These are phyloP conservation scores for Cheilosia variabilis DNA, from an alignment of 2,888 invertebrate genomes.

Conservation along the genomic window DNA sequence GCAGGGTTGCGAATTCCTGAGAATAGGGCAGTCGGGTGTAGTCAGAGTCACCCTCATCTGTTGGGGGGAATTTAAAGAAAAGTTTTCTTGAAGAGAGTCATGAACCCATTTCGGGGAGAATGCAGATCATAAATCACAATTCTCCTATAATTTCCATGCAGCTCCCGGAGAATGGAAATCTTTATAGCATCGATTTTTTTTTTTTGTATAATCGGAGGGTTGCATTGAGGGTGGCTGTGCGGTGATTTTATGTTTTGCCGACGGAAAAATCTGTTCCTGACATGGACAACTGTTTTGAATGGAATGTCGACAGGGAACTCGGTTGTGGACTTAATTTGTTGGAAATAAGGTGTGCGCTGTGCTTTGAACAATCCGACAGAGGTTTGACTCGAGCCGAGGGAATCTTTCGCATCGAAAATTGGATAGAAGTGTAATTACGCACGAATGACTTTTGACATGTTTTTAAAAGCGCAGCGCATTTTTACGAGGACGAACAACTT, in stretches of 20 bases:
- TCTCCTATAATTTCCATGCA: slow-evolving; percentile 39
- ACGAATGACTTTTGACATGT: too few relatives aligned
- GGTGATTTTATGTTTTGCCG: slow-evolving; percentile 34
- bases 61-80: neutral
- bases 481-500: too few relatives aligned
- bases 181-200: slow-evolving; percentile 47
- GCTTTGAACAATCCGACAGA: neutral
- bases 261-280: slow-evolving; percentile 59
- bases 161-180: slow-evolving; percentile 11
- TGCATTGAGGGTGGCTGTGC: slow-evolving; percentile 25
- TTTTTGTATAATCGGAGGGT: neutral
- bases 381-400: neutral
- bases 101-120: slow-evolving; percentile 43
- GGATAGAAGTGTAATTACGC: too few relatives aligned
- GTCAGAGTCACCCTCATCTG: neutral
- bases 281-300: slow-evolving; percentile 50
- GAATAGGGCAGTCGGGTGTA: neutral
- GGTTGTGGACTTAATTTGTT: slow-evolving; percentile 50
- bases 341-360: slow-evolving; percentile 27
- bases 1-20: slow-evolving; percentile 53
- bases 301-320: slow-evolving; percentile 10
- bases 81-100: neutral
- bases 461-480: too few relatives aligned
- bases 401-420: neutral
- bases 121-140: slow-evolving; percentile 67